phyloP scores from a whole-genome alignment of 1,140 invertebrate genomes.

The Carposina sasakii region DNA sequence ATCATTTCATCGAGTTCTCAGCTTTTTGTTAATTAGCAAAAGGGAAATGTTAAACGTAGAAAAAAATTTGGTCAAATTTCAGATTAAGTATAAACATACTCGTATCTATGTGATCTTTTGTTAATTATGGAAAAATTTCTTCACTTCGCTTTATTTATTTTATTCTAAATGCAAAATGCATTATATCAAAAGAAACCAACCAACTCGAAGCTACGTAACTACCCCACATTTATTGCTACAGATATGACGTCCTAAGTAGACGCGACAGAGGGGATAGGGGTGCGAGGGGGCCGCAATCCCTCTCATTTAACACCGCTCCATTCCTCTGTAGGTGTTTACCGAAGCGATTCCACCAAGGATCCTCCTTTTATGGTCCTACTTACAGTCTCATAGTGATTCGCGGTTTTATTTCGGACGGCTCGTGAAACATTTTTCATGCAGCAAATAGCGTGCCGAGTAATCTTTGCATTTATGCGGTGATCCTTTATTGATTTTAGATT shows the following conservation, averaged over 20 bases:
- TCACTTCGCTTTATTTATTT: too few relatives aligned
- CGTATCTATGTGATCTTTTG: too few relatives aligned
- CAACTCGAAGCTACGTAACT: too few relatives aligned
- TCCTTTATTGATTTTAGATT: constrained; percentile 73
- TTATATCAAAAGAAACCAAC: too few relatives aligned
- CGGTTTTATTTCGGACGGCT: constrained; percentile 69
- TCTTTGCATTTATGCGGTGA: constrained; percentile 70
- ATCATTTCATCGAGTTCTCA: neutral
- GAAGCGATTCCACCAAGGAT: constrained; percentile 66
- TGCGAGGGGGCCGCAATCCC: constrained; percentile 51
- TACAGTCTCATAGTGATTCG: constrained; percentile 70
- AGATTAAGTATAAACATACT: too few relatives aligned
- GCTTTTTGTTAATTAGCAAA: neutral
- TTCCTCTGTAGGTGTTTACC: constrained; percentile 68
- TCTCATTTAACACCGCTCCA: constrained; percentile 70
- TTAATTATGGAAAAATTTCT: too few relatives aligned
- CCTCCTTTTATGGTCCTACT: constrained; percentile 68
- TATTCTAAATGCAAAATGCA: too few relatives aligned
- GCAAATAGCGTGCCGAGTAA: constrained; percentile 59
- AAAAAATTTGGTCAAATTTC: too few relatives aligned
- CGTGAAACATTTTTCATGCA: constrained; percentile 67
- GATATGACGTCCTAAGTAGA: constrained; percentile 20
- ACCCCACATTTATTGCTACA: too few relatives aligned
- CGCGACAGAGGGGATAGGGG: constrained; percentile 22
- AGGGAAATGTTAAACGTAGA: neutral